Percentiles rank a stretch among this genome's conserved stretches.
Evolutionary conservation across 2,888 invertebrate species (phyloP).

Genomic region (Tineola bisselliella): DNA sequence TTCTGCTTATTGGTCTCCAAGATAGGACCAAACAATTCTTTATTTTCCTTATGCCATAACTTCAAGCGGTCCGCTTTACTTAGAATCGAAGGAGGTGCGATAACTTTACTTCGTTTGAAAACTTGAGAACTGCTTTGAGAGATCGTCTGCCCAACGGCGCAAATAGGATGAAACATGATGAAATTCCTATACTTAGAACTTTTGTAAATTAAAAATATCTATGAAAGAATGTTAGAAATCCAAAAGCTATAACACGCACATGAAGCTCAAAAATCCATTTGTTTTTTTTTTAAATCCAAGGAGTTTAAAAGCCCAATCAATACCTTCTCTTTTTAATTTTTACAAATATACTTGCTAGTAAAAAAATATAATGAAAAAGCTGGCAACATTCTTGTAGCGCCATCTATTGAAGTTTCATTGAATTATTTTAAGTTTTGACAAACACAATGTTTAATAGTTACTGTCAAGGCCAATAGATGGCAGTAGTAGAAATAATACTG

Average conservation of each 20-base stretch:
- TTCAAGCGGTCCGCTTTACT: conserved; percentile 55
- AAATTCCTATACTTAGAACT: neutral
- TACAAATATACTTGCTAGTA: too few relatives aligned
- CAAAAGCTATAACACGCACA: neutral
- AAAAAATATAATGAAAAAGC: neutral
- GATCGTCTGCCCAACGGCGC: conserved; percentile 34
- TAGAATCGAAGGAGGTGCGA: conserved; percentile 47
- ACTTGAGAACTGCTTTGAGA: conserved; percentile 35
- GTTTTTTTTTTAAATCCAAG: too few relatives aligned
- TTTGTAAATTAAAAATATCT: neutral
- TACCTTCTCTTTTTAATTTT: too few relatives aligned
- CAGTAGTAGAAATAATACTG: too few relatives aligned
- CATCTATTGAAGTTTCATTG: neutral
- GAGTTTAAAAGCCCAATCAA: too few relatives aligned
- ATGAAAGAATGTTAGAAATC: too few relatives aligned
- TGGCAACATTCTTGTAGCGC: neutral
- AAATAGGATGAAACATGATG: conserved; percentile 45
- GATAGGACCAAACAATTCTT: conserved; percentile 57
- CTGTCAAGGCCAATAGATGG: neutral
- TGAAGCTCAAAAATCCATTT: neutral
- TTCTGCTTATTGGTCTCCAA: conserved; percentile 57
- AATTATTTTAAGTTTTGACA: neutral
- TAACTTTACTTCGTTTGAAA: conserved; percentile 43
- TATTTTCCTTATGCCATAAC: conserved; percentile 58
- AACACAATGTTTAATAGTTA: neutral